Conservation (phyloP, 2,113 vertebrate species). For the Menura novaehollandiae region DNA sequence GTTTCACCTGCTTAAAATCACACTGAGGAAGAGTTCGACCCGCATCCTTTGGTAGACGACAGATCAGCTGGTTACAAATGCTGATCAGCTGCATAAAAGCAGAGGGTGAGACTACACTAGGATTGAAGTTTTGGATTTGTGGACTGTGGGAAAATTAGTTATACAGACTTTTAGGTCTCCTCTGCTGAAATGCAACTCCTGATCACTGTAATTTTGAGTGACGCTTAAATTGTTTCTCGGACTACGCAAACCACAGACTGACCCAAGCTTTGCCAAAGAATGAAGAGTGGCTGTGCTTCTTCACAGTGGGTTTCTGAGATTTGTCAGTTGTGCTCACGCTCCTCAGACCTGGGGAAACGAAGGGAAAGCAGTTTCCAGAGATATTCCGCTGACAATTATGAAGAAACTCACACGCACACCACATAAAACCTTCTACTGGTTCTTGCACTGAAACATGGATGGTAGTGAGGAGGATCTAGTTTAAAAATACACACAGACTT, state of each 20-base stretch:
- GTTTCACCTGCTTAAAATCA: not conserved
- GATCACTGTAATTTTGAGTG: constrained; percentile 24
- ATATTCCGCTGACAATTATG: not conserved
- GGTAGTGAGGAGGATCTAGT: not conserved
- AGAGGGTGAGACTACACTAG: not conserved
- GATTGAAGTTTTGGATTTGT: not conserved
- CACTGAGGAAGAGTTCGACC: not conserved
- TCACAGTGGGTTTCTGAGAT: not conserved
- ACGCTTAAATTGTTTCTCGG: not conserved
- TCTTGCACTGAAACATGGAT: not conserved
- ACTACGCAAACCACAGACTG: not conserved
- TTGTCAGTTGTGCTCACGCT: not conserved
- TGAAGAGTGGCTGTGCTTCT: not conserved
- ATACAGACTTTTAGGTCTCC: not conserved
- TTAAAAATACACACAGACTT: not conserved
- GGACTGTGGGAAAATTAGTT: constrained; percentile 31
- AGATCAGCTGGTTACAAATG: not conserved
- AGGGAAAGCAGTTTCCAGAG: not conserved
- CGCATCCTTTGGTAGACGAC: not conserved
- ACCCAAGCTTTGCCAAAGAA: not conserved
- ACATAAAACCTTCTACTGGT: not conserved
- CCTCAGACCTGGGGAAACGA: not conserved
- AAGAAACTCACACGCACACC: not conserved
- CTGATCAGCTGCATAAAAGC: not conserved
- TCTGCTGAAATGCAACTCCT: not conserved